These are phyloP conservation scores for Aphidius colemani DNA, from an alignment of 2,888 invertebrate genomes.

Conservation along the genomic window DNA sequence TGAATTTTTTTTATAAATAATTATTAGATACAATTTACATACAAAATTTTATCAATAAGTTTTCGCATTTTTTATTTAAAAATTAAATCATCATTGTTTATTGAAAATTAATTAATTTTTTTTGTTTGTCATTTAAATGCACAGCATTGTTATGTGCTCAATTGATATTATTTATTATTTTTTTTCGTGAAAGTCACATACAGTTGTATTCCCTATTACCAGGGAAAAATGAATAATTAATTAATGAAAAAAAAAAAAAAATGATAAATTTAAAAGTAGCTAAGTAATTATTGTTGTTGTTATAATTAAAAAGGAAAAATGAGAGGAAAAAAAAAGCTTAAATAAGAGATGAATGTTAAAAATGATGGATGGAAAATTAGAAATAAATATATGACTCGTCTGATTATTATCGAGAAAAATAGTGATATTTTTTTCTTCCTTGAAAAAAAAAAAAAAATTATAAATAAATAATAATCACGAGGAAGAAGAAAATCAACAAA, in stretches of 20 bases:
- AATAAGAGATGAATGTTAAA: no score
- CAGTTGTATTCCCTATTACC: constrained; percentile 5
- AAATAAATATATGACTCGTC: no score
- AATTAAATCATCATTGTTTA: not conserved
- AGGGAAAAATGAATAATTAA: not conserved
- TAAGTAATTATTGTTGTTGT: constrained; percentile 7
- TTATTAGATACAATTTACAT: no score
- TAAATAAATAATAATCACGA: no score
- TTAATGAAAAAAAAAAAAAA: constrained; percentile 7
- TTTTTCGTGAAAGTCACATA: constrained; percentile 5
- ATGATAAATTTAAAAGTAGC: constrained; percentile 13
- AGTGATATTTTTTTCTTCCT: no score
- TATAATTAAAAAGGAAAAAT: not conserved
- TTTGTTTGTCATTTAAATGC: not conserved
- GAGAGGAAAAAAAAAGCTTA: no score
- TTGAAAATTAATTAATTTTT: not conserved
- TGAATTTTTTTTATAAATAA: not conserved
- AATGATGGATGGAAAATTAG: no score
- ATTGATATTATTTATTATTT: not conserved
- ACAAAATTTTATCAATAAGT: no score
- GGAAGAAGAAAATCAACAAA: no score
- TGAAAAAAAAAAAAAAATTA: no score
- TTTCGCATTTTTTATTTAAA: no score
- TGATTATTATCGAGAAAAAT: no score
- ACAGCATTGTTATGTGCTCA: not conserved